Evolutionary conservation across 1,140 invertebrate species (phyloP).

Genomic region (Drosophila rufa): DNA sequence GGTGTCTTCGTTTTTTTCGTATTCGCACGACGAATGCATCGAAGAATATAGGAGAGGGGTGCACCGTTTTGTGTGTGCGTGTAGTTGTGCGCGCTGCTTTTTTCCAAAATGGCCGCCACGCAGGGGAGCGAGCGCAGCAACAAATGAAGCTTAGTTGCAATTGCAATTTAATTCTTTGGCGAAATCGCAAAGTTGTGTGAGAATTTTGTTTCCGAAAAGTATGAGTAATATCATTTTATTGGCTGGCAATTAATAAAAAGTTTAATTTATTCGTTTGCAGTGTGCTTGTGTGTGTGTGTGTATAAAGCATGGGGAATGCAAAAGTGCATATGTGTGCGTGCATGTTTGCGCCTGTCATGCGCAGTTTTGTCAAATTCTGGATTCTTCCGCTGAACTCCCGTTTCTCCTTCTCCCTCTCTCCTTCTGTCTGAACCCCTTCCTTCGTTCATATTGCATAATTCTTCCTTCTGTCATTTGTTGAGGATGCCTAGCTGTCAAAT

Average conservation of each 20-base stretch:
- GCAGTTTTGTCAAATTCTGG: slow-evolving; percentile 10
- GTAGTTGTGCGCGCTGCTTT: slow-evolving; percentile 48
- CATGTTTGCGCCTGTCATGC: slow-evolving; percentile 23
- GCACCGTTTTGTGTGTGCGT: slow-evolving; percentile 37
- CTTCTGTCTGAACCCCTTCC: neutral
- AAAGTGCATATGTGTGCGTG: slow-evolving; percentile 14
- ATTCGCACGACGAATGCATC: slow-evolving; percentile 65
- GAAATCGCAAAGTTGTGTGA: no score
- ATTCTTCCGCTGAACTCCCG: neutral
- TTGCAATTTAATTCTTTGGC: neutral
- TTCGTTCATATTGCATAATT: slow-evolving; percentile 35
- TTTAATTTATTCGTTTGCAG: slow-evolving; percentile 2
- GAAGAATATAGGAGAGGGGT: slow-evolving; percentile 41
- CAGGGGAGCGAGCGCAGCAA: slow-evolving; percentile 34
- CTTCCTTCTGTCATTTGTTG: slow-evolving; percentile 3
- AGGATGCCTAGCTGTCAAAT: slow-evolving; percentile 44
- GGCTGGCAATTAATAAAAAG: neutral
- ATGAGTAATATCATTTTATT: neutral
- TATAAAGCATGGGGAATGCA: slow-evolving; percentile 18
- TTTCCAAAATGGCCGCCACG: slow-evolving; percentile 72
- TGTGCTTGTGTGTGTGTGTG: neutral
- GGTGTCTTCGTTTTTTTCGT: slow-evolving; percentile 68
- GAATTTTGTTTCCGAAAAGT: neutral
- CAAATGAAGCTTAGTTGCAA: slow-evolving; percentile 37
- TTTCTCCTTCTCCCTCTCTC: neutral